A percentile compares a stretch with the other conserved stretches of the same genome.
Evolutionary conservation across 2,888 invertebrate genomes (phyloP).

Genomic region (Aleiodes leptofemur): DNA sequence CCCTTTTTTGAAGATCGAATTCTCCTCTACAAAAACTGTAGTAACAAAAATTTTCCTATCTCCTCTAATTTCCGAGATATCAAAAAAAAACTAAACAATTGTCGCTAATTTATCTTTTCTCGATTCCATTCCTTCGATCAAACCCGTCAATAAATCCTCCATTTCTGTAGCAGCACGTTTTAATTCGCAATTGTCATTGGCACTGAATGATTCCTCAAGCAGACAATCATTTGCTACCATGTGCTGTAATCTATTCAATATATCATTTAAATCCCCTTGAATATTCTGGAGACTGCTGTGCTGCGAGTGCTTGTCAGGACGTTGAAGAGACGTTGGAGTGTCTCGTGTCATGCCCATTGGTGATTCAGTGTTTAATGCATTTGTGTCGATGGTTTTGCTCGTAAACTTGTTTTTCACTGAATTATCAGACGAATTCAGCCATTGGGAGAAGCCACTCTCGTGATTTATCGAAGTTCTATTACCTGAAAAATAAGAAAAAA

Average conservation of each 20-base stretch:
- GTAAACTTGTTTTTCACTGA: slow-evolving; percentile 56
- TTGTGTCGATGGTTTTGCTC: slow-evolving; percentile 8
- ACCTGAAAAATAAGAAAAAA: too few species aligned
- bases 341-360: slow-evolving; percentile 65
- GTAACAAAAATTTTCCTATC: neutral
- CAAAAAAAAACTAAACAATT: slow-evolving; percentile 59
- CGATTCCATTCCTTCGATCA: slow-evolving; percentile 82
- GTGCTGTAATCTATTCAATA: slow-evolving; percentile 83
- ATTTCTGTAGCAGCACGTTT: slow-evolving; percentile 84
- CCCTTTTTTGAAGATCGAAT: too few species aligned
- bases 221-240: slow-evolving; percentile 83
- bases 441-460: slow-evolving; percentile 72
- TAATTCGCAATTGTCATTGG: slow-evolving; percentile 80
- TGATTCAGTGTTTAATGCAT: slow-evolving; percentile 58
- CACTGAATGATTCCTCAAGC: slow-evolving; percentile 76
- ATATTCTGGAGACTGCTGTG: slow-evolving; percentile 75
- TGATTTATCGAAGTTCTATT: slow-evolving; percentile 63
- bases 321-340: slow-evolving; percentile 69
- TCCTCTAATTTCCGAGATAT: neutral
- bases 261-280: slow-evolving; percentile 83
- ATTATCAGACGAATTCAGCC: slow-evolving; percentile 64
- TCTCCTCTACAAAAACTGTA: slow-evolving; percentile 8
- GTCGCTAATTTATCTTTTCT: slow-evolving; percentile 71
- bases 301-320: slow-evolving; percentile 71
- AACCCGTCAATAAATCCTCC: slow-evolving; percentile 82